Evolutionary conservation across 2,888 invertebrate genomes (phyloP).

Genomic region (Lamproptera curius): DNA sequence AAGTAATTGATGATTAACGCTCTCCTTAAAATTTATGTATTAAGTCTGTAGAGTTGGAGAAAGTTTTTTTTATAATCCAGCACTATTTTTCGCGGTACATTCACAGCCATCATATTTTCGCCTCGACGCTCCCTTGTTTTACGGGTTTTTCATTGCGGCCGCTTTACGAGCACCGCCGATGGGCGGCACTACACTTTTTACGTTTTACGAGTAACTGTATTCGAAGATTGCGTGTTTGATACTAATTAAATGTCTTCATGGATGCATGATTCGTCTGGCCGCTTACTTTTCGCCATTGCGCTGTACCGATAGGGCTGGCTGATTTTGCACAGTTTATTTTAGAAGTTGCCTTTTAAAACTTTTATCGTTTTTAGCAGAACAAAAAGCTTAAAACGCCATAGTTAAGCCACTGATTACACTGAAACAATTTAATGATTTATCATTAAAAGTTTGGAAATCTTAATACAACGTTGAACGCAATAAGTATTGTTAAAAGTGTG

Average conservation of each 20-base stretch:
- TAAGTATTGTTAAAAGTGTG: too few relatives aligned
- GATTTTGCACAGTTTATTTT: neutral
- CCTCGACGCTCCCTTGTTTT: constrained; percentile 56
- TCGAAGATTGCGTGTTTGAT: constrained; percentile 64
- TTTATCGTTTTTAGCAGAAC: too few relatives aligned
- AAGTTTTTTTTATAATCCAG: constrained; percentile 25
- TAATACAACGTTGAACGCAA: too few relatives aligned
- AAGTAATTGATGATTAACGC: constrained; percentile 10
- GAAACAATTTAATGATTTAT: too few relatives aligned
- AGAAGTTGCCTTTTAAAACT: neutral
- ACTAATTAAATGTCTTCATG: constrained; percentile 68
- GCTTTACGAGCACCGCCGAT: constrained; percentile 63
- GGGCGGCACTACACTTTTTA: constrained; percentile 58
- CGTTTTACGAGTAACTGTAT: constrained; percentile 50
- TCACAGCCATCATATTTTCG: constrained; percentile 57
- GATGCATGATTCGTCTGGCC: constrained; percentile 60
- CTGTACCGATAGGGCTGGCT: constrained; percentile 33
- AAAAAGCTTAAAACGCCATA: too few relatives aligned
- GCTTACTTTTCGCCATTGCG: constrained; percentile 38
- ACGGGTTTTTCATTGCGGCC: constrained; percentile 67
- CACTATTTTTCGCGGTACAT: constrained; percentile 33
- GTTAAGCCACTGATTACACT: too few relatives aligned
- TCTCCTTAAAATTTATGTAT: constrained; percentile 9
- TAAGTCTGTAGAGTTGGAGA: constrained; percentile 12
- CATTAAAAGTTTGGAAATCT: too few relatives aligned